Evolutionary conservation across 2,797 vertebrate species (phyloP), one percentile per base, ranked within the genome.

Genomic region (Sciurus carolinensis): DNA sequence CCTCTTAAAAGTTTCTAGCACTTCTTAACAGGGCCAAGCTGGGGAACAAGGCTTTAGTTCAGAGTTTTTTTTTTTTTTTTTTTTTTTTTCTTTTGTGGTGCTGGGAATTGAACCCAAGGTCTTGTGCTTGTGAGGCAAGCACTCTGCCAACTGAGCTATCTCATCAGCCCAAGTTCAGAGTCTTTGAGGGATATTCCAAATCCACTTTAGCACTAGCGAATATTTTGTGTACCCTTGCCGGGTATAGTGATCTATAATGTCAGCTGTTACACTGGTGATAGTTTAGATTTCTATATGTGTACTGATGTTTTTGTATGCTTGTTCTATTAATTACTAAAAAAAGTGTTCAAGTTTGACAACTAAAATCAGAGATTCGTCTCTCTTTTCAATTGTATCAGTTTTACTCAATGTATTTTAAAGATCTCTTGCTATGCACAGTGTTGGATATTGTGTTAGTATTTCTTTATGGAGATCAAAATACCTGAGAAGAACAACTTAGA

Each of bases 361-460:
- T 79, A 20, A 79, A 85, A 72, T 54, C 76, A 33, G 76, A 83
- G 42, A 59, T 90, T 66, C 66, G 17, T 80, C 44, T 54, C 12
- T 52, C n/a, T 26, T 66, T 86, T 90, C 85, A 54, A 47, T 57
- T 79, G 22, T 91, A 66, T 79, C 62, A 69, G 7, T 71, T 94
- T 85, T 72, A 85, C 20, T 71, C 62, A 77, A 62, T 15, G 6
- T 33, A 91, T 30, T 94, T 86, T 93, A 24, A 93, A 87, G n/a
- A 17, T 54, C 28, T 50, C 2, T 83, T 84, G 57, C 39, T n/a
- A 71, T 50, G 62, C 26, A 52, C 5, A 50, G n/a, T 14, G 12
- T 64, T 86, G 44, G 11, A 62, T 80, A 6, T 20, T 18, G 5
- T 54, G 5, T 54, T 20, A 54, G 54, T 6, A 20, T 54, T 54